phyloP scores from a whole-genome alignment of 2,113 vertebrate species.

The Pimephales promelas region DNA sequence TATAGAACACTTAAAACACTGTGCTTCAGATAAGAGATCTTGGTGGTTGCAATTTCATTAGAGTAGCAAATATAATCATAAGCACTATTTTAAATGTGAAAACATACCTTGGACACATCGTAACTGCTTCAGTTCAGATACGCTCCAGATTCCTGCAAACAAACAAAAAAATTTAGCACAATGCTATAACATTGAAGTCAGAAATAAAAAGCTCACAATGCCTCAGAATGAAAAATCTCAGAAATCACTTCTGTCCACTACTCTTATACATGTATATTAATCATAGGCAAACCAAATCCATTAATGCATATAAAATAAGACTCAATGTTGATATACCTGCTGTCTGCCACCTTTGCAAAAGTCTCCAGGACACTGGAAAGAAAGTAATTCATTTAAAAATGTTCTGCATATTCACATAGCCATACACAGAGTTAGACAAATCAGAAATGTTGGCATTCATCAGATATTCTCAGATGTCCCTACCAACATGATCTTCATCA shows the following conservation, averaged over 20 bases:
- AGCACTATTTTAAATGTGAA: constrained; percentile 49
- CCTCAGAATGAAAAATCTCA: constrained; percentile 69
- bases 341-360: neutral
- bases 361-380: neutral
- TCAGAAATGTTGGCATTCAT: constrained; percentile 90
- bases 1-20: neutral
- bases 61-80: constrained; percentile 83
- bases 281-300: constrained; percentile 55
- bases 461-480: constrained; percentile 52
- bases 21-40: constrained; percentile 71
- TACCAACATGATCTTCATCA: neutral
- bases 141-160: neutral
- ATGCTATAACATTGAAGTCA: too few relatives aligned
- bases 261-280: constrained; percentile 67
- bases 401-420: too few relatives aligned
- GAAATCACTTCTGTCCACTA: constrained; percentile 81
- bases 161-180: neutral
- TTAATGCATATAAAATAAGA: neutral
- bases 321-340: neutral
- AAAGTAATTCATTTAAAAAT: too few relatives aligned
- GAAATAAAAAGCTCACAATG: constrained; percentile 13
- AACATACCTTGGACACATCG: too few relatives aligned
- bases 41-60: constrained; percentile 76
- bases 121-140: too few relatives aligned
- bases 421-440: neutral